Conservation (phyloP, 2,888 invertebrate species). For the Argyresthia albistria region DNA sequence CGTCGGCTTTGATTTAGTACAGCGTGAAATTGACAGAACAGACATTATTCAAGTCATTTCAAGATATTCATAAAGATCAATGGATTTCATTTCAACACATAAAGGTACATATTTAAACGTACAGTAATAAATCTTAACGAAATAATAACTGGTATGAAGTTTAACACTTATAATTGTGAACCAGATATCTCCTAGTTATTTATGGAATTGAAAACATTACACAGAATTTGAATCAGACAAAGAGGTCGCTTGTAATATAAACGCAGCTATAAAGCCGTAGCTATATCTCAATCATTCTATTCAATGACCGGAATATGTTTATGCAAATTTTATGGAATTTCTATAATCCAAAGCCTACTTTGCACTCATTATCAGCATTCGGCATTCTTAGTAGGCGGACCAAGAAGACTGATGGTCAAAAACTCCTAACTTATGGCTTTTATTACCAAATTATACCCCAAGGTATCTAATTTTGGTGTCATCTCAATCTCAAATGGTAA, state of each 20-base stretch:
- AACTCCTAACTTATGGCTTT: neutral
- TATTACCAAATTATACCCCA: neutral
- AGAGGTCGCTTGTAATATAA: neutral
- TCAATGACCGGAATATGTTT: slow-evolving; percentile 33
- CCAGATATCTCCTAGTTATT: too few species aligned
- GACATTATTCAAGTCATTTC: too few species aligned
- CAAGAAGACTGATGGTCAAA: slow-evolving; percentile 35
- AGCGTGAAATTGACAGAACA: too few species aligned
- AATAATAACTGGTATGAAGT: too few species aligned
- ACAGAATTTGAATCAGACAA: too few species aligned
- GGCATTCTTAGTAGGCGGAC: slow-evolving; percentile 33
- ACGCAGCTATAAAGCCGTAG: slow-evolving; percentile 20
- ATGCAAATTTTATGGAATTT: slow-evolving; percentile 43
- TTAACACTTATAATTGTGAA: too few species aligned
- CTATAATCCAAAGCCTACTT: slow-evolving; percentile 23
- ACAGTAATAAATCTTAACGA: too few species aligned
- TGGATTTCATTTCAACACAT: too few species aligned
- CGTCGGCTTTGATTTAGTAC: too few species aligned
- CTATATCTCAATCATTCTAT: slow-evolving; percentile 24
- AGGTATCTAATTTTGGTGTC: neutral
- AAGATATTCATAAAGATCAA: too few species aligned
- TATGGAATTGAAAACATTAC: too few species aligned
- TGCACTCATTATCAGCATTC: slow-evolving; percentile 22
- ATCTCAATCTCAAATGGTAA: neutral
- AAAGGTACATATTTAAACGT: too few species aligned